Conservation (phyloP, 2,797 vertebrate genomes). For the Enoplosus armatus region DNA sequence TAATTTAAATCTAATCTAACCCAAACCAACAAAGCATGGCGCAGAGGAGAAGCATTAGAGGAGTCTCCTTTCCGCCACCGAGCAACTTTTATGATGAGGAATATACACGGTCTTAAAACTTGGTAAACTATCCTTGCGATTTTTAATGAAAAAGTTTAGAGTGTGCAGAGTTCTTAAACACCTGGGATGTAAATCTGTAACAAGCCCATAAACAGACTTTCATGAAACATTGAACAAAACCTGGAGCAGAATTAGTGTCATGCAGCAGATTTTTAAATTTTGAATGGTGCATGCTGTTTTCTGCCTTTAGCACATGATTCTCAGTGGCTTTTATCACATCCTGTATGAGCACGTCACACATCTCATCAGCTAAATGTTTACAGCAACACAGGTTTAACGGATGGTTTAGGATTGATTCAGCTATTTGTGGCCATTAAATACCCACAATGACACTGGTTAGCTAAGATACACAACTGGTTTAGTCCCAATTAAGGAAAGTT, state of each 20-base stretch:
- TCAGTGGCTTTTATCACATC: conserved; percentile 35
- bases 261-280: conserved; percentile 28
- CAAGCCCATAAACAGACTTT: conserved; percentile 49
- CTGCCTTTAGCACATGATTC: conserved; percentile 26
- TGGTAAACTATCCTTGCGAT: conserved; percentile 40
- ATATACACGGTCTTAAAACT: conserved; percentile 53
- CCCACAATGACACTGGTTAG: not conserved
- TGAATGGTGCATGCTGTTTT: conserved; percentile 47
- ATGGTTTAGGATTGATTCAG: conserved; percentile 12
- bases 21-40: conserved; percentile 70
- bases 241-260: conserved; percentile 26
- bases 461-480: not conserved
- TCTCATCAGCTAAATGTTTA: conserved; percentile 21
- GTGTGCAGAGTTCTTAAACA: conserved; percentile 33
- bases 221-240: conserved; percentile 53
- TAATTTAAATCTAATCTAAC: conserved; percentile 78
- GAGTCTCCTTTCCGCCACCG: conserved; percentile 46
- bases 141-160: conserved; percentile 43
- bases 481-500: not conserved
- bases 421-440: conserved; percentile 11
- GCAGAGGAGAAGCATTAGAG: conserved; percentile 48
- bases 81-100: conserved; percentile 60
- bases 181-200: conserved; percentile 44
- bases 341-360: conserved; percentile 30
- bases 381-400: not conserved